These are phyloP conservation scores for Nanger granti DNA, from an alignment of 2,113 vertebrate genomes.

Conservation along the genomic window DNA sequence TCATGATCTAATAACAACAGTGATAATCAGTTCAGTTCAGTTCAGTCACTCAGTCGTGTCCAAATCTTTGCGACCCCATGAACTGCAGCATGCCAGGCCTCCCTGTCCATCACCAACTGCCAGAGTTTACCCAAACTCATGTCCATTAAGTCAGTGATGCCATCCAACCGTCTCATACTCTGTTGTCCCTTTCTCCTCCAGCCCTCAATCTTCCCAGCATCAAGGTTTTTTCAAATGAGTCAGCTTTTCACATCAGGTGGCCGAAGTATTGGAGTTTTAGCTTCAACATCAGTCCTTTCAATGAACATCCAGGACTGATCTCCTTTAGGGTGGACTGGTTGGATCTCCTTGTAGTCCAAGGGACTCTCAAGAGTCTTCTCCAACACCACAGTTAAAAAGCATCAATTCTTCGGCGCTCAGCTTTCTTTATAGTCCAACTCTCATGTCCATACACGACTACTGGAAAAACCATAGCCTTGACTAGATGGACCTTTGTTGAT, in stretches of 20 bases:
- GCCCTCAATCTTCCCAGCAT: background rate
- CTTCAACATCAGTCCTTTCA: too few relatives aligned
- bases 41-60: fast-evolving
- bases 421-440: background rate
- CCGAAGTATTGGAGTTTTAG: background rate
- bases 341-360: too few relatives aligned
- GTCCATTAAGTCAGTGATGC: background rate
- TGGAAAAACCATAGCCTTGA: background rate
- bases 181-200: background rate
- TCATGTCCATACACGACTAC: background rate
- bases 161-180: background rate
- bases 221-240: background rate
- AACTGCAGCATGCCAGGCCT: background rate
- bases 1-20: background rate
- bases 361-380: too few relatives aligned
- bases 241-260: background rate
- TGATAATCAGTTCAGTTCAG: background rate
- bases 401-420: background rate
- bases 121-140: background rate
- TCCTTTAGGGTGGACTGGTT: too few relatives aligned
- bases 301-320: too few relatives aligned
- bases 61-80: fast-evolving
- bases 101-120: background rate
- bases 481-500: background rate
- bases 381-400: background rate